phyloP scores from a whole-genome alignment of 2,113 vertebrate genomes.

The Python bivittatus region DNA sequence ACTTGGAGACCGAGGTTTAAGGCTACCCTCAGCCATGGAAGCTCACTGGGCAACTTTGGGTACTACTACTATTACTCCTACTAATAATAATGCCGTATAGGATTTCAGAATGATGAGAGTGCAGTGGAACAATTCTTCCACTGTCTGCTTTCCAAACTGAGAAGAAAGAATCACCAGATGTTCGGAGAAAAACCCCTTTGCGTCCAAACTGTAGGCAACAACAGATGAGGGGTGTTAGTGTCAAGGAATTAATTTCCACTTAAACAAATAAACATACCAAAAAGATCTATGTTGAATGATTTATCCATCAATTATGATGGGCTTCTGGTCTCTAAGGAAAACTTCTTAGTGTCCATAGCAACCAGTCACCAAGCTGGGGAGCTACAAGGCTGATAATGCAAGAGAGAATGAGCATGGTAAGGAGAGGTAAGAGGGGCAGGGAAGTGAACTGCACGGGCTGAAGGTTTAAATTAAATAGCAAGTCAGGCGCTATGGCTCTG shows the following conservation, averaged over 20 bases:
- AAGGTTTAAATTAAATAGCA: slow-evolving; percentile 6
- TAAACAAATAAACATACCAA: neutral
- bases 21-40: neutral
- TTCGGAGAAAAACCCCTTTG: slow-evolving; percentile 11
- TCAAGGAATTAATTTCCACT: slow-evolving; percentile 41
- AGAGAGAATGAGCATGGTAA: neutral
- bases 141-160: slow-evolving; percentile 1
- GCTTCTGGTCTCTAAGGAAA: slow-evolving; percentile 60
- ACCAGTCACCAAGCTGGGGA: slow-evolving; percentile 47
- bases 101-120: slow-evolving; percentile 46
- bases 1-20: neutral
- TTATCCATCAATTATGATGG: slow-evolving; percentile 39
- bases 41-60: neutral
- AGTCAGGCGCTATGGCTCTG: neutral
- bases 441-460: neutral
- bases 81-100: neutral
- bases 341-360: slow-evolving; percentile 69
- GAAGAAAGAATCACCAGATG: slow-evolving; percentile 17
- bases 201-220: slow-evolving; percentile 3
- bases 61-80: neutral
- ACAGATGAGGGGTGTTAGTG: slow-evolving; percentile 6
- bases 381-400: neutral
- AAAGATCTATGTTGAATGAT: slow-evolving; percentile 26
- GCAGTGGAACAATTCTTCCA: slow-evolving; percentile 17
- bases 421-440: neutral